Evolutionary conservation across 1,140 invertebrate genomes (phyloP).

Genomic region (Tetragonula clypearis): DNA sequence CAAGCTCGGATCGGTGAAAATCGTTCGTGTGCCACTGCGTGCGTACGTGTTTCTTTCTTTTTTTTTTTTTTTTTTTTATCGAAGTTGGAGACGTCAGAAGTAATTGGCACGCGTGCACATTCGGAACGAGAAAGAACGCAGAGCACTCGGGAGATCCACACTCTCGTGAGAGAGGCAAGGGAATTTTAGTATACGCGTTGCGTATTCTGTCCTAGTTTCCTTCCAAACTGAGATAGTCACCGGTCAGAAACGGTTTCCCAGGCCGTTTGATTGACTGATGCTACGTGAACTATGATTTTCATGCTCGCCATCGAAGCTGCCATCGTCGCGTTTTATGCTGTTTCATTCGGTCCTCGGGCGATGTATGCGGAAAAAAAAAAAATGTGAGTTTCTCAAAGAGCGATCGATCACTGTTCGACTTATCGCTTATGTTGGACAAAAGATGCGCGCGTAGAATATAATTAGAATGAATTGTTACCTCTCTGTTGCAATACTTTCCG

Average conservation of each 20-base stretch:
- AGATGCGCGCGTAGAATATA: too few relatives aligned
- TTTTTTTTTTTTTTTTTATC: not conserved
- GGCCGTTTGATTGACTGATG: conserved; percentile 19
- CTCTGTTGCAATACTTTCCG: too few relatives aligned
- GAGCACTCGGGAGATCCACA: conserved; percentile 5
- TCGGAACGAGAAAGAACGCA: not conserved
- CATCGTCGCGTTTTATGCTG: not conserved
- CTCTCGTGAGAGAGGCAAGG: conserved; percentile 10
- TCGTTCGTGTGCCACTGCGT: too few relatives aligned
- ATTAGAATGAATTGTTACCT: too few relatives aligned
- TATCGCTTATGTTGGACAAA: not conserved
- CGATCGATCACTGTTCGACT: not conserved
- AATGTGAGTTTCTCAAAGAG: not conserved
- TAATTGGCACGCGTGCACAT: not conserved
- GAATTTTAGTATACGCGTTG: conserved; percentile 43
- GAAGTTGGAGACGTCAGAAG: not conserved
- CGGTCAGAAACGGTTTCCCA: conserved; percentile 15
- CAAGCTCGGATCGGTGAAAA: too few relatives aligned
- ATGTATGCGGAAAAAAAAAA: not conserved
- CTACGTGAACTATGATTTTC: conserved; percentile 34
- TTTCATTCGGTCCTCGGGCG: not conserved
- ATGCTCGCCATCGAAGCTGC: too few relatives aligned
- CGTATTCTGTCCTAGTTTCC: conserved; percentile 56
- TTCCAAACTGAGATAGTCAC: conserved; percentile 24
- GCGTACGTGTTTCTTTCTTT: too few relatives aligned